Conservation (phyloP, 2,888 invertebrate genomes). For the Thyatira batis region DNA sequence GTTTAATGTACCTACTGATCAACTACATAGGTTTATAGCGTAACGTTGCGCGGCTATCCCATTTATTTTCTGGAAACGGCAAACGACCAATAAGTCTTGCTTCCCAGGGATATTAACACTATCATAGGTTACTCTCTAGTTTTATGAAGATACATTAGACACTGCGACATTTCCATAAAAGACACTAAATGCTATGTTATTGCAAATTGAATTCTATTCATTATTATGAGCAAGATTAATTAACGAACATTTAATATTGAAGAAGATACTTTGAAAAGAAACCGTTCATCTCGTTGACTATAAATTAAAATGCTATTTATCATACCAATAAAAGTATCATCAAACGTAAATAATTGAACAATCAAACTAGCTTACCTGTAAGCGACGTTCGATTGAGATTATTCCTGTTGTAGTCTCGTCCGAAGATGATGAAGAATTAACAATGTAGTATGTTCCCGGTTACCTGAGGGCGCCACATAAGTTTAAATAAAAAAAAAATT, state of each 20-base stretch:
- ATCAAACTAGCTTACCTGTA: no score
- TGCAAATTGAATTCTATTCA: slow-evolving; percentile 25
- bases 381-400: no score
- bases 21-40: slow-evolving; percentile 27
- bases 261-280: not conserved
- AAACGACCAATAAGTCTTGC: slow-evolving; percentile 81
- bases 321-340: not conserved
- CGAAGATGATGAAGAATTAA: no score
- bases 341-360: not conserved
- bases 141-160: slow-evolving; percentile 79
- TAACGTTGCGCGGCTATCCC: slow-evolving; percentile 52
- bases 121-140: slow-evolving; percentile 79
- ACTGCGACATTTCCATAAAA: slow-evolving; percentile 67
- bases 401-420: no score
- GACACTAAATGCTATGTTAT: slow-evolving; percentile 38
- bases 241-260: not conserved
- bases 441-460: no score
- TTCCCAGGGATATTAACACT: slow-evolving; percentile 79
- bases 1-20: slow-evolving; percentile 30
- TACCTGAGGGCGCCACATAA: no score
- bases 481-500: no score
- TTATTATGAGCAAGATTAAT: not conserved
- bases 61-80: slow-evolving; percentile 74
- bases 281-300: not conserved
- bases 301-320: not conserved